Evolutionary conservation across 2,797 vertebrate genomes (phyloP).

Genomic region (Salmo trutta): DNA sequence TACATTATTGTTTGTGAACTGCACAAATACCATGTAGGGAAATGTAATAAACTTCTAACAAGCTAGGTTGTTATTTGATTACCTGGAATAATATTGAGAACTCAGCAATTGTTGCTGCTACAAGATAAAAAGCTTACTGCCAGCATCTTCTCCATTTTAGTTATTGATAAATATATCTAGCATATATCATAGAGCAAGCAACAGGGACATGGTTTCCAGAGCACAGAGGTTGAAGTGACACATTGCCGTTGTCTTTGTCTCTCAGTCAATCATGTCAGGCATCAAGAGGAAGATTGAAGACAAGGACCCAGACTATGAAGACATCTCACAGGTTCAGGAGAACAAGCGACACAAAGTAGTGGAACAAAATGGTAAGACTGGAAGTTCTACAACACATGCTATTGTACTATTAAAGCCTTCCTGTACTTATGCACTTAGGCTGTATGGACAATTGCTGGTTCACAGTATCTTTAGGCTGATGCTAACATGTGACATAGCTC

Average conservation of each 20-base stretch:
- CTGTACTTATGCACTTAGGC: background rate
- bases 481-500: background rate
- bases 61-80: background rate
- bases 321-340: slow-evolving; percentile 83
- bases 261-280: slow-evolving; percentile 84
- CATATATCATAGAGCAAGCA: background rate
- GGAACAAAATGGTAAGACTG: slow-evolving; percentile 86
- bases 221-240: background rate
- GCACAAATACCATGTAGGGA: background rate
- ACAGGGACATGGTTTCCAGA: background rate
- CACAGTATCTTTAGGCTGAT: background rate
- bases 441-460: background rate
- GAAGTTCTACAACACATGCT: background rate
- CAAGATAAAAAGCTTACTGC: background rate
- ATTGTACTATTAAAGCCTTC: background rate
- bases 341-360: slow-evolving; percentile 88
- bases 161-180: background rate
- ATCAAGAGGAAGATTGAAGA: slow-evolving; percentile 92
- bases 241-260: background rate
- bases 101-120: background rate
- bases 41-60: background rate
- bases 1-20: background rate
- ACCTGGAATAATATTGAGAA: background rate
- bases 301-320: slow-evolving; percentile 95
- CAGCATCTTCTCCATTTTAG: background rate